These are phyloP conservation scores for Gandaritis pyraliata DNA, from an alignment of 2,888 invertebrate species.

Conservation along the genomic window DNA sequence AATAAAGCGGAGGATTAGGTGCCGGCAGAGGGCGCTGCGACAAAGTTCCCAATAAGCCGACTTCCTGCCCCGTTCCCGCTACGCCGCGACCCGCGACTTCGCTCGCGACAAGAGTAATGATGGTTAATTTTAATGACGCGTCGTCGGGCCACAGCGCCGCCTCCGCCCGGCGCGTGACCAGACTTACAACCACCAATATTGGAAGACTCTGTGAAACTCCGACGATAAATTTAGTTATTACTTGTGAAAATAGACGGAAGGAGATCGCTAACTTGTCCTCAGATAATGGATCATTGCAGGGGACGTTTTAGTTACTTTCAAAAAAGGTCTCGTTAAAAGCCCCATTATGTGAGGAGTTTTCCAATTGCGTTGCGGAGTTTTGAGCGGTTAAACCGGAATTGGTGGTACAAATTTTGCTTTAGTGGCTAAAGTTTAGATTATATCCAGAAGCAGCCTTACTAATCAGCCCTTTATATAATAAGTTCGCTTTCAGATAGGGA, in stretches of 20 bases:
- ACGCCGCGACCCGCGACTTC: slow-evolving; percentile 48
- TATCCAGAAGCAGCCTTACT: slow-evolving; percentile 50
- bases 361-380: slow-evolving; percentile 69
- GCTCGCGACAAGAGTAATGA: slow-evolving; percentile 82
- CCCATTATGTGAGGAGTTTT: slow-evolving; percentile 80
- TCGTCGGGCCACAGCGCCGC: slow-evolving; percentile 59
- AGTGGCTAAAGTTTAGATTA: slow-evolving; percentile 63
- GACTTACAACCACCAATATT: slow-evolving; percentile 74
- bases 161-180: slow-evolving; percentile 66
- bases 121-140: slow-evolving; percentile 84
- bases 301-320: slow-evolving; percentile 78
- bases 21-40: slow-evolving; percentile 63
- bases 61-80: slow-evolving; percentile 71
- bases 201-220: slow-evolving; percentile 79
- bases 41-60: slow-evolving; percentile 79
- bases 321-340: slow-evolving; percentile 79
- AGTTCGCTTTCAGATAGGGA: slow-evolving; percentile 33
- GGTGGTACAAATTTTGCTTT: slow-evolving; percentile 61
- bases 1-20: slow-evolving; percentile 78
- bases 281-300: slow-evolving; percentile 83
- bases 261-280: slow-evolving; percentile 83
- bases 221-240: slow-evolving; percentile 84
- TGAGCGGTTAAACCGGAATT: slow-evolving; percentile 65
- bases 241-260: slow-evolving; percentile 84
- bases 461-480: slow-evolving; percentile 39